phyloP scores from a whole-genome alignment of 2,888 invertebrate species.

The Drosophila setosimentum region DNA sequence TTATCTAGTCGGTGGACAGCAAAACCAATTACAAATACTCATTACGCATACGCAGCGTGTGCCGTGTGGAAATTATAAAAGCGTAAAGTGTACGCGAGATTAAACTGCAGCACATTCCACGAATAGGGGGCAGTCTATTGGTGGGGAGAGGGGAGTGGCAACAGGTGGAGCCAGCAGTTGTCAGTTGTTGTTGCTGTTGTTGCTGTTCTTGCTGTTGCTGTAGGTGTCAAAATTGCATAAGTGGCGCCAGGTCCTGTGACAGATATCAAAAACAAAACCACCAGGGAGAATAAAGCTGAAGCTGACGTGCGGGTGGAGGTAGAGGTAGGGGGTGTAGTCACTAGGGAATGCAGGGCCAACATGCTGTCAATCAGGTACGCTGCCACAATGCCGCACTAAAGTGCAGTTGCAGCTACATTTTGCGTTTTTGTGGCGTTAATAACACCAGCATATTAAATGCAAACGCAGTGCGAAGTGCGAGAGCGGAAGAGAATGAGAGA shows the following conservation, averaged over 20 bases:
- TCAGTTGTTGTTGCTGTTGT: slow-evolving; percentile 17
- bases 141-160: background rate
- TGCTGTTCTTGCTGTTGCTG: slow-evolving; percentile 32
- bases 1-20: background rate
- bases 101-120: slow-evolving; percentile 19
- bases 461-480: background rate
- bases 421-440: slow-evolving; percentile 59
- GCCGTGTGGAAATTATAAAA: slow-evolving; percentile 16
- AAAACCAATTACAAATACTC: slow-evolving; percentile 31
- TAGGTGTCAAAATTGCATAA: slow-evolving; percentile 58
- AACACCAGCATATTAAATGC: slow-evolving; percentile 46
- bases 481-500: background rate
- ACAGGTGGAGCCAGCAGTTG: slow-evolving; percentile 55
- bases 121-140: background rate
- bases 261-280: slow-evolving; percentile 45
- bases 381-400: slow-evolving; percentile 36
- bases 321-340: background rate
- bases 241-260: slow-evolving; percentile 46
- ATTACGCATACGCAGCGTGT: slow-evolving; percentile 71
- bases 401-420: slow-evolving; percentile 63
- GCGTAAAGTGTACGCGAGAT: slow-evolving; percentile 41
- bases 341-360: background rate
- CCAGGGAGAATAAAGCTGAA: background rate
- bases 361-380: slow-evolving; percentile 53
- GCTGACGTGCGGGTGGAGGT: background rate